These are phyloP conservation scores for Meloidogyne floridensis DNA, from an alignment of 1,140 invertebrate genomes.

Conservation along the genomic window DNA sequence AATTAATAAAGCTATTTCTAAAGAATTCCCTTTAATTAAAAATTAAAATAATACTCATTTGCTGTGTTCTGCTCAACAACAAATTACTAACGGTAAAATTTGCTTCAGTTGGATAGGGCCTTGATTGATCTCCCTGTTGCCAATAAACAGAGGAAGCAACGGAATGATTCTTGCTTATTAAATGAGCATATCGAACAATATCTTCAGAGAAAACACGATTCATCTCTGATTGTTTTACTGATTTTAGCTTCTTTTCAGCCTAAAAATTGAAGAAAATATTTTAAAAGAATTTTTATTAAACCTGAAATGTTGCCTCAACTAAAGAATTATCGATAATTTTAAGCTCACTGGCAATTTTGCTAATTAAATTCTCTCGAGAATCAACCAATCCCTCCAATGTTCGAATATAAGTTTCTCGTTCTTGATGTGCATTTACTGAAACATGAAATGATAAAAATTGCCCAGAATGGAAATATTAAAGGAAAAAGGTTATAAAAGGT, in stretches of 20 bases:
- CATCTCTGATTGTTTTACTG: slow-evolving; percentile 47
- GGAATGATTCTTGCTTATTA: slow-evolving; percentile 39
- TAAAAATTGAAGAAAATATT: slow-evolving; percentile 25
- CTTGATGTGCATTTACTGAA: slow-evolving; percentile 39
- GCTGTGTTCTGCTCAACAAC: slow-evolving; percentile 31
- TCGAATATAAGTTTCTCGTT: slow-evolving; percentile 41
- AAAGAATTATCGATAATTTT: slow-evolving; percentile 38
- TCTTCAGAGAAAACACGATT: slow-evolving; percentile 47
- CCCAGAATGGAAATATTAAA: too few relatives aligned
- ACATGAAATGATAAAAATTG: neutral
- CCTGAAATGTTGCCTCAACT: slow-evolving; percentile 48
- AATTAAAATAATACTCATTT: neutral
- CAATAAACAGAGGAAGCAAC: slow-evolving; percentile 48
- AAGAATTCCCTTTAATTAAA: neutral
- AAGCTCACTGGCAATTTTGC: slow-evolving; percentile 36
- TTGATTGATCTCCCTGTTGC: slow-evolving; percentile 42
- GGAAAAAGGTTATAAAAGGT: too few relatives aligned
- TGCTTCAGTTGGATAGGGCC: slow-evolving; percentile 49
- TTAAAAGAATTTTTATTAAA: neutral
- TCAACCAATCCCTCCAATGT: slow-evolving; percentile 42
- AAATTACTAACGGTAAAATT: slow-evolving; percentile 43
- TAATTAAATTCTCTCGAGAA: slow-evolving; percentile 39
- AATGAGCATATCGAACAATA: slow-evolving; percentile 47
- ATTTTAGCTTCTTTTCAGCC: slow-evolving; percentile 51
- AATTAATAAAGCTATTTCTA: too few relatives aligned